Evolutionary conservation across 2,888 invertebrate species (phyloP).

Genomic region (Pseudococcus longispinus): DNA sequence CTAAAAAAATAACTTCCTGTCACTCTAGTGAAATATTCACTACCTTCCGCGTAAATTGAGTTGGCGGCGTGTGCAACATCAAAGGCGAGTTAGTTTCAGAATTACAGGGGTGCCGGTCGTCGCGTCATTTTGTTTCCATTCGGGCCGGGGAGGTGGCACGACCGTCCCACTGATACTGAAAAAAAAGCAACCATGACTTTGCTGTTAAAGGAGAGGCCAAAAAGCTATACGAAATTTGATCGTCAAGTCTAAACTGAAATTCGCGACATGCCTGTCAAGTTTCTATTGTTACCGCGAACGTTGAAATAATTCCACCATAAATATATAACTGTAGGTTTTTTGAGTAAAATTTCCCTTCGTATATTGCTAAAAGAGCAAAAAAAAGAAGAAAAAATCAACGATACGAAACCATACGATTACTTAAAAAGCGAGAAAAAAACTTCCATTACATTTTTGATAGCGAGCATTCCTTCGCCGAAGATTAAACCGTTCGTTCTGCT

Average conservation of each 20-base stretch:
- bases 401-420: background rate
- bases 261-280: background rate
- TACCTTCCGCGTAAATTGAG: no score
- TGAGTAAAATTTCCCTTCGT: background rate
- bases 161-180: no score
- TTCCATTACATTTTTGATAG: constrained; percentile 10
- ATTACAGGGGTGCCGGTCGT: no score
- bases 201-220: no score
- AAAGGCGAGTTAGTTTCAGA: no score
- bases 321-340: background rate
- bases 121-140: no score
- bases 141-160: no score
- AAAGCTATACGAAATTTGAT: background rate
- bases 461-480: background rate
- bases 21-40: no score
- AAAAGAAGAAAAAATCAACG: background rate
- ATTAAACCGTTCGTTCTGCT: background rate
- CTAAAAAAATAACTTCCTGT: no score
- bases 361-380: background rate
- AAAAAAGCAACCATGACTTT: no score
- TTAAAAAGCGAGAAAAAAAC: constrained; percentile 10
- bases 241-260: background rate
- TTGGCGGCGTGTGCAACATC: no score
- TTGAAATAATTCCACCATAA: background rate
- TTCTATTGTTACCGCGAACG: background rate